Base-by-base conservation (phyloP, 2,113 vertebrate species). In the Gallinago undulata region DNA sequence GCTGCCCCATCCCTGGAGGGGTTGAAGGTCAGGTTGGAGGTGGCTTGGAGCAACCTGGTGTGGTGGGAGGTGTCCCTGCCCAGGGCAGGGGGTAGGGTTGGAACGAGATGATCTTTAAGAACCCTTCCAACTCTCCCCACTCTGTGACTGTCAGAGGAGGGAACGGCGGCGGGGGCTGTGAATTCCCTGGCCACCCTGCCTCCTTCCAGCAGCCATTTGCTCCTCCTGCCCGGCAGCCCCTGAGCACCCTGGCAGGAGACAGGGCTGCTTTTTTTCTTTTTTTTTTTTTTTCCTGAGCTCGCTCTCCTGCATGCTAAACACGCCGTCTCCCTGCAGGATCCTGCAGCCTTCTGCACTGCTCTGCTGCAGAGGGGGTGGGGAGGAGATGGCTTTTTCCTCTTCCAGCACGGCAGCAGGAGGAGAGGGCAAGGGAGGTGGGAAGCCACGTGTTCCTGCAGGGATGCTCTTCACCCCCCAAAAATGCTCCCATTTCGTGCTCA, bases 291-390 rank as follows among this genome's bases (percentile, higher is more conserved):
- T 47, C 47, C 96, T 87, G 43, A 0, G 74, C 35, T 0, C 51
- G 19, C 41, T 70, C 60, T 62, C 51, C 95, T 97, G 95, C 84
- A 94, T 93, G 96, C 91, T 94, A 88, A 97, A 84, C 79, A 72
- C 30, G 64, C 6, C 24, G 3, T 22, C 74, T 96, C 68, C 84
- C 94, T 93, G 90, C 89, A 92, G 87, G 35, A 72, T 80, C 80
- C 68, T 87, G 91, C 92, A 93, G 90, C 91, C 57, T 85, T 85
- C 77, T 84, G 78, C 90, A 84, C 92, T 41, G 87, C 92, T 89
- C 91, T 96, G 70, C 93, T 90, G 91, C 84, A 91, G 89, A 95
- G 90, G 86, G 95, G 85, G 92, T 81, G 96, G 96, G 86, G 81
- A 62, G 56, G 89, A 94, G 88, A 16, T 4, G 2, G 79, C 69